Conservation (phyloP, 1,140 invertebrate species). For the Palaemon carinicauda region DNA sequence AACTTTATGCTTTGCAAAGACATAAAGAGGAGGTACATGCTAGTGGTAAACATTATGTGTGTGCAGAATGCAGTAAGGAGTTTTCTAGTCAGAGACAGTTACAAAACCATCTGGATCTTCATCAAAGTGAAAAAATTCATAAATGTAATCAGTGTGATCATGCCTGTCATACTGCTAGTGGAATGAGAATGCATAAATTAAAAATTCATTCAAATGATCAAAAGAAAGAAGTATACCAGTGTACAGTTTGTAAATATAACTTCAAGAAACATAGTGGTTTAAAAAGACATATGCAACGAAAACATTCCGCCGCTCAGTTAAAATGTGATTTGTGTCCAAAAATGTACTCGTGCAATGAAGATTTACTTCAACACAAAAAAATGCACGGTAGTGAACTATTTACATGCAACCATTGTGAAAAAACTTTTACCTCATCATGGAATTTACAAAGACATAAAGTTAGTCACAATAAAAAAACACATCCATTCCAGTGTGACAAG, state of each 20-base stretch:
- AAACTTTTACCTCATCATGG: constrained; percentile 40
- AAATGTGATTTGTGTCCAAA: constrained; percentile 26
- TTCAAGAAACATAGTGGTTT: constrained; percentile 39
- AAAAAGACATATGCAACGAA: constrained; percentile 23
- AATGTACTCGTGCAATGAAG: constrained; percentile 29
- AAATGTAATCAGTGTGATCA: constrained; percentile 23
- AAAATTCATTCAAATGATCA: not conserved
- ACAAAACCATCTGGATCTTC: constrained; percentile 15
- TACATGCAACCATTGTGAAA: constrained; percentile 21
- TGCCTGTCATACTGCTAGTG: constrained; percentile 30
- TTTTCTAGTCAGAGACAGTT: constrained; percentile 23
- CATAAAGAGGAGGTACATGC: constrained; percentile 40
- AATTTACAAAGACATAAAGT: constrained; percentile 28
- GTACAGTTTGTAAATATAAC: constrained; percentile 18
- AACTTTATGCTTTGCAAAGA: not conserved
- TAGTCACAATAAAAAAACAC: constrained; percentile 4
- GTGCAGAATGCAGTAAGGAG: constrained; percentile 28
- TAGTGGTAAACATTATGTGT: constrained; percentile 4
- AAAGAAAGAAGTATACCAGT: not conserved
- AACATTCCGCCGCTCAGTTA: not conserved
- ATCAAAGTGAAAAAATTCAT: constrained; percentile 17
- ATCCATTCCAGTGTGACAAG: constrained; percentile 18
- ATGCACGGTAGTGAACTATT: not conserved
- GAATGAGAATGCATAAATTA: constrained; percentile 34
- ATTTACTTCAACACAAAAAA: constrained; percentile 17